phyloP scores from a whole-genome alignment of 2,113 vertebrate genomes.

The Ctenomys sociabilis region DNA sequence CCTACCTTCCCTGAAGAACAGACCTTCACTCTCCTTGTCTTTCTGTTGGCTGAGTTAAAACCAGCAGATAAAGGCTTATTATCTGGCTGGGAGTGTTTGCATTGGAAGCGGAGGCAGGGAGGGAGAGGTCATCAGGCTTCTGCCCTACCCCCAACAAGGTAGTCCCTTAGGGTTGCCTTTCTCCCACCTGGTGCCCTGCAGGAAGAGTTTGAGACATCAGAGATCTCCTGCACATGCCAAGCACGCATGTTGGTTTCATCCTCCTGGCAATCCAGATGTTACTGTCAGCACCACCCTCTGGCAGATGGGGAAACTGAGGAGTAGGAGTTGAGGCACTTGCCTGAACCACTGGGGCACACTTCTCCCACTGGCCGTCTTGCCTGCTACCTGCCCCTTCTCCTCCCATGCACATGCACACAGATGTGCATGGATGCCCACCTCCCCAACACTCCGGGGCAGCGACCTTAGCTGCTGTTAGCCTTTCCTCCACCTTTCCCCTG shows the following conservation, averaged over 20 bases:
- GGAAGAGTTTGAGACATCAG: neutral
- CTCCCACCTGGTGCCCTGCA: neutral
- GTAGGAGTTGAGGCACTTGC: neutral
- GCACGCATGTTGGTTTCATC: fast-evolving
- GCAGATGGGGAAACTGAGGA: neutral
- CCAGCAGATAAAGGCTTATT: neutral
- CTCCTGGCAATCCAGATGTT: neutral
- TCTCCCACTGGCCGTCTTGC: neutral
- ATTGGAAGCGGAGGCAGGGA: neutral
- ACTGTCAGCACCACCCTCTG: neutral
- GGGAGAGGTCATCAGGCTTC: neutral
- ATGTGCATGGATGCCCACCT: fast-evolving
- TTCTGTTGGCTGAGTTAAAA: slow-evolving; percentile 11
- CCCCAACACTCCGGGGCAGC: neutral
- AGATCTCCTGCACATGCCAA: neutral
- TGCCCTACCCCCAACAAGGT: neutral
- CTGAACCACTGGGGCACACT: fast-evolving
- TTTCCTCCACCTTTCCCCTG: neutral
- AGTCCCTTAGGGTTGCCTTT: neutral
- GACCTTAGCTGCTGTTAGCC: fast-evolving
- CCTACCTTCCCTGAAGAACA: neutral
- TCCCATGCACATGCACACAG: fast-evolving
- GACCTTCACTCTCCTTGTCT: neutral
- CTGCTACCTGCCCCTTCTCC: fast-evolving
- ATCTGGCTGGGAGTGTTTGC: neutral